These are phyloP conservation scores for Rhinogobius similis DNA, from an alignment of 2,113 vertebrate species.

Conservation along the genomic window DNA sequence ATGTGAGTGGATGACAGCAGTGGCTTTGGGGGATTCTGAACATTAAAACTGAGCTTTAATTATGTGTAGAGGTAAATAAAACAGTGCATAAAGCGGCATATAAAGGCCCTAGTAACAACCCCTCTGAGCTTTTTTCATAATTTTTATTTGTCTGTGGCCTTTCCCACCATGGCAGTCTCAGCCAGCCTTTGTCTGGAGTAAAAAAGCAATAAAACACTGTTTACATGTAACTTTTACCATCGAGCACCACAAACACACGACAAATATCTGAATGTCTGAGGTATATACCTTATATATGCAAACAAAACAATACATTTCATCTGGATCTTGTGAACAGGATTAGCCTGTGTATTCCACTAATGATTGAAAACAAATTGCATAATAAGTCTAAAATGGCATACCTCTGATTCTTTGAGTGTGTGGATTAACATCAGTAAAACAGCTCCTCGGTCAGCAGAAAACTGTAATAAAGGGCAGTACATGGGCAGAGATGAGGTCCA, in stretches of 20 bases:
- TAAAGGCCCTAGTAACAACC: not conserved
- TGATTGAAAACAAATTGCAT: conserved; percentile 36
- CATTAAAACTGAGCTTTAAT: not conserved
- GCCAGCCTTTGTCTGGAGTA: not conserved
- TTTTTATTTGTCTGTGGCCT: not conserved
- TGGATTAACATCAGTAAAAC: conserved; percentile 8
- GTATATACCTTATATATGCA: not conserved
- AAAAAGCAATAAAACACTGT: not conserved
- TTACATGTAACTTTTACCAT: not conserved
- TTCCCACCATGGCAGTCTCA: not conserved
- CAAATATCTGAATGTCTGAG: not conserved
- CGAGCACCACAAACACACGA: not conserved
- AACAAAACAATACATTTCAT: not conserved
- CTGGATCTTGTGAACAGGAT: conserved; percentile 14
- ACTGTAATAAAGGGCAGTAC: not conserved
- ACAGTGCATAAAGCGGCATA: not conserved
- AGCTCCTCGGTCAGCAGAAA: not conserved
- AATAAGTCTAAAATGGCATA: conserved; percentile 14
- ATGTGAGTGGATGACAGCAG: not conserved
- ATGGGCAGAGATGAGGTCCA: not conserved
- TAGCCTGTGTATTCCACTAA: conserved; percentile 17
- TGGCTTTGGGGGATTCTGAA: not conserved
- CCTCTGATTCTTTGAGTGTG: conserved; percentile 5
- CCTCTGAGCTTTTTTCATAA: not conserved
- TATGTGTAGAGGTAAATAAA: not conserved